Base-by-base conservation (phyloP, 2,113 vertebrate genomes). In the Procavia capensis region DNA sequence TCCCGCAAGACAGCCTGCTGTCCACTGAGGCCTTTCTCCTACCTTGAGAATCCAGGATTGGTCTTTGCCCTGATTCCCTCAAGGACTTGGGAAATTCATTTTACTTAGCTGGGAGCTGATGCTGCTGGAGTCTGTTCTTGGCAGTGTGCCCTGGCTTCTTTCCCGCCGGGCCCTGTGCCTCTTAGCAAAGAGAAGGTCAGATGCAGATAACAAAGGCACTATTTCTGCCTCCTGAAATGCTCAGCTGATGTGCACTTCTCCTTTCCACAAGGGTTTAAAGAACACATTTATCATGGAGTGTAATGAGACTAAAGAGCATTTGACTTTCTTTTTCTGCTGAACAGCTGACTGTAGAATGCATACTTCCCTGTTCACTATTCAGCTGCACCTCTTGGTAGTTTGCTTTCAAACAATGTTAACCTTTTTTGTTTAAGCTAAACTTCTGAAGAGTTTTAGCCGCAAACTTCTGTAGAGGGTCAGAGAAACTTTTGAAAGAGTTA, bases 201-300 rank as follows among this genome's bases (percentile, higher is more conserved):
- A 95, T 59, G 47, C 59, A 59, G 83, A 68, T 79, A 90, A 90
- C 95, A 78, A 50, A 90, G 90, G 20, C 75, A 47, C 83, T n/a
- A 64, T 93, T 95, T 85, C 95, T 95, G 88, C 66, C 78, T 96
- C 70, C 75, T 74, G n/a, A 86, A 90, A 47, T 57, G 83, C 83
- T 95, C 79, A 70, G 66, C 54, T 91, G 47, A 74, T 41, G 45
- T 22, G 39, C 39, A 36, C 24, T 74, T 92, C 47, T 83, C 78
- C 4, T 9, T 70, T 43, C 59, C 29, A n/a, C 24, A 17, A 57
- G 75, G 25, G 34, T 61, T 88, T 85, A 63, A 59, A 36, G 86
- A 88, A 47, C 80, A 57, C 41, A 63, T 83, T 94, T 93, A 57
- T 95, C 79, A 14, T 63, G 20, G 57, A 66, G 4, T 43, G 2